Evolutionary conservation across 2,888 invertebrate genomes (phyloP).

Genomic region (Conus canariensis): DNA sequence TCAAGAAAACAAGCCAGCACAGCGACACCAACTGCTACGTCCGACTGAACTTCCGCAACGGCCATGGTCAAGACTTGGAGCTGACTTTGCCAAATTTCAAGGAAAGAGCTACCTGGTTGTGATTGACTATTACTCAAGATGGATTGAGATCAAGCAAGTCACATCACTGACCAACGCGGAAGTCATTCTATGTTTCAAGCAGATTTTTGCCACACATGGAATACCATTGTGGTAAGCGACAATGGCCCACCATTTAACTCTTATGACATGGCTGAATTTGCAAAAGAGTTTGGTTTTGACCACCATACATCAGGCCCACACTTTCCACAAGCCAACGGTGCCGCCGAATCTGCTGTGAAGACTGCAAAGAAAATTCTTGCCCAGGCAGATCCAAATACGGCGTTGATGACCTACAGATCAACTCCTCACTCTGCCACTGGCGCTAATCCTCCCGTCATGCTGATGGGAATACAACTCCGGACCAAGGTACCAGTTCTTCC

Average conservation of each 20-base stretch:
- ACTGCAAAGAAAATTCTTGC: slow-evolving; percentile 3
- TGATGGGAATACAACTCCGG: neutral
- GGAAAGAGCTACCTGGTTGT: neutral
- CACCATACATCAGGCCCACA: neutral
- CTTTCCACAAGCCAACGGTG: neutral
- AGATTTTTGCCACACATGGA: neutral
- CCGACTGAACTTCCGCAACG: neutral
- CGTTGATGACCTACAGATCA: neutral
- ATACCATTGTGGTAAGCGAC: neutral
- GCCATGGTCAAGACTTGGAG: neutral
- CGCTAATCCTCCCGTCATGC: neutral
- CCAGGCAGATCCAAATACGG: neutral
- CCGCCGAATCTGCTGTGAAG: neutral
- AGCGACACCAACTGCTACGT: neutral
- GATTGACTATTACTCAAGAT: neutral
- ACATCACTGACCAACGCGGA: neutral
- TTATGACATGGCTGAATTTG: neutral
- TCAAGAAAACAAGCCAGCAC: neutral
- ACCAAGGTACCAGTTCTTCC: neutral
- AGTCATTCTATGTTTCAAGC: neutral
- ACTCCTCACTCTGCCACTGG: neutral
- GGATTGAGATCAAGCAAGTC: neutral
- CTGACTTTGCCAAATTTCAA: neutral
- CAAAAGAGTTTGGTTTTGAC: neutral
- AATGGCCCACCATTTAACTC: neutral